Conservation (phyloP, 2,797 vertebrate species). For the Macropus fuliginosus region DNA sequence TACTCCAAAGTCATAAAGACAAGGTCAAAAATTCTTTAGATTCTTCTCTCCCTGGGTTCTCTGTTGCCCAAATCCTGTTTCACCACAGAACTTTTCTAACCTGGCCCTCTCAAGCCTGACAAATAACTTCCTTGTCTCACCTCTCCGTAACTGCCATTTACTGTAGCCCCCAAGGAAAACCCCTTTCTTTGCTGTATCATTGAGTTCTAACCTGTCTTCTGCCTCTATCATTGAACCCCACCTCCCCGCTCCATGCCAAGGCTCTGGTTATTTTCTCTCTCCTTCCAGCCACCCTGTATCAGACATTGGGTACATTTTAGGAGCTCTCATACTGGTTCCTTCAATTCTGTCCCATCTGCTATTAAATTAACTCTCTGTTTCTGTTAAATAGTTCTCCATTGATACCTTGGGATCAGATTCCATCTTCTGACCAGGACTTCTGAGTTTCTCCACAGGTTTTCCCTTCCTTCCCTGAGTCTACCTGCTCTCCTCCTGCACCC, state of each 20-base stretch:
- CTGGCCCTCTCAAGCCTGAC: background rate
- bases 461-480: background rate
- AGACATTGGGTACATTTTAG: background rate
- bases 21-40: background rate
- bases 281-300: background rate
- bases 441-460: background rate
- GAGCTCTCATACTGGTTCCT: background rate
- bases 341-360: background rate
- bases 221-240: background rate
- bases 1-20: background rate
- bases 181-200: background rate
- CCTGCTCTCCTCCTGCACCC: background rate
- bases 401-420: background rate
- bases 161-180: background rate
- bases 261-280: background rate
- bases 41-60: background rate
- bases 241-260: background rate
- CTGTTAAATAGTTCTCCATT: too few species aligned
- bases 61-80: background rate
- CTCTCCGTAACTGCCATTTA: background rate
- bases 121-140: background rate
- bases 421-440: background rate
- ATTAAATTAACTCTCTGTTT: too few species aligned
- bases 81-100: background rate
- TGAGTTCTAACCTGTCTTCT: background rate